Evolutionary conservation across 2,888 invertebrate genomes (phyloP), one percentile per base, ranked within the genome.

Genomic region (Idaea straminata): DNA sequence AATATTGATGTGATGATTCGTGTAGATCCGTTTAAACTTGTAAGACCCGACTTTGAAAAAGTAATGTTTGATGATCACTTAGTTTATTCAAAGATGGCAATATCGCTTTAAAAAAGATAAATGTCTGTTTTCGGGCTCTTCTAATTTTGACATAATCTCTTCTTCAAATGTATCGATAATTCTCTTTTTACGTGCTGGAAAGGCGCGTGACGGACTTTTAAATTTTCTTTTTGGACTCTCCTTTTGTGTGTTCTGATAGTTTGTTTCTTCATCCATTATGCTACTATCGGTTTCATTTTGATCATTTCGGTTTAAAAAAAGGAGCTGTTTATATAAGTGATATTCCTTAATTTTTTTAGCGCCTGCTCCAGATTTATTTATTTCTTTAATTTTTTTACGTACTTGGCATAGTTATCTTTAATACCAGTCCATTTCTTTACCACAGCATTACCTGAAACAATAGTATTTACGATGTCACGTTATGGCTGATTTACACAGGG

Each of bases 291-390:
- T 64, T 64, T 61, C 58, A 35, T 64, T 65, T 65, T 59, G 62
- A 62, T 62, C 61, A 47, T 62, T 65, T 65, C 38, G 62, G 6
- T 66, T 66, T 62, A 61, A 65, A 69, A 71, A 67, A 62, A 67
- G 36, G 15, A 69, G 63, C 63, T 69, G 67, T 69, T 66, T 71
- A 64, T 67, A 69, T 58, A 71, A 69, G 66, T 69, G 65, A 67
- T 69, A 69, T 65, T 69, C 66, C 65, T 66, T 65, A 25, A 66
- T 36, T 62, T 66, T 63, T 15, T 57, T 62, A 58, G 65, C 65
- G 61, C 64, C 67, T 64, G 69, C 64, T 63, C 67, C 67, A 64
- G 67, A 67, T 67, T 67, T 69, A 61, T 67, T 69, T 66, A 66
- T 61, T 64, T 66, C 65, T 62, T 62, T 25, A 61, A 65, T 62